Evolutionary conservation across 2,888 invertebrate species (phyloP).

Genomic region (Magallana nippona): DNA sequence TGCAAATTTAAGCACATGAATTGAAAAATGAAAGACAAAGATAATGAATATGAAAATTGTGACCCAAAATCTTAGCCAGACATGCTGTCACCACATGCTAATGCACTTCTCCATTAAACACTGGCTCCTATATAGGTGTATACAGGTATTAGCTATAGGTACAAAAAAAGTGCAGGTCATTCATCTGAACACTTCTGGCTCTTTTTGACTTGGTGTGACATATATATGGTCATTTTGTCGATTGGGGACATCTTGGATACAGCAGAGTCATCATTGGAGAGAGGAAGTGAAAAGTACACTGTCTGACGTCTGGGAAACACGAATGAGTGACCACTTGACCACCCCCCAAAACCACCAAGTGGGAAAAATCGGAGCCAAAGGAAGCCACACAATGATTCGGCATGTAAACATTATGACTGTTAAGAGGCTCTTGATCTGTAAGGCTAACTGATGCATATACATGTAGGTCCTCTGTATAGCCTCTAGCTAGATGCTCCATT

Average conservation of each 20-base stretch:
- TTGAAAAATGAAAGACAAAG: neutral
- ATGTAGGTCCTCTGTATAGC: too few species aligned
- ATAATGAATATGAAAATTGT: slow-evolving; percentile 24
- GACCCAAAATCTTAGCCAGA: slow-evolving; percentile 23
- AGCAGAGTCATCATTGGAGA: neutral
- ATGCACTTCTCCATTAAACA: neutral
- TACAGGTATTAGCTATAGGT: slow-evolving; percentile 14
- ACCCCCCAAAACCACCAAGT: neutral
- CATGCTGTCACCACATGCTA: slow-evolving; percentile 12
- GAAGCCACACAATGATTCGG: neutral
- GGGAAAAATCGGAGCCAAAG: neutral
- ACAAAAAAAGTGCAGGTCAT: neutral
- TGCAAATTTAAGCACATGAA: slow-evolving; percentile 21
- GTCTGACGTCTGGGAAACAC: neutral
- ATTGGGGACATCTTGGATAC: slow-evolving; percentile 12
- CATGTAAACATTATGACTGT: too few species aligned
- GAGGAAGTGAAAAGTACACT: neutral
- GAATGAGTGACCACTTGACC: slow-evolving; percentile 2
- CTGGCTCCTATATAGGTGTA: neutral
- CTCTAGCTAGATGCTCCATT: too few species aligned
- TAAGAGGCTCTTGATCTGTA: too few species aligned
- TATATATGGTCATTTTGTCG: slow-evolving; percentile 8
- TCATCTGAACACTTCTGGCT: neutral
- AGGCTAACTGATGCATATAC: too few species aligned
- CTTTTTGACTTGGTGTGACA: neutral